phyloP scores from a whole-genome alignment of 2,797 vertebrate species.

The Vultur gryphus region DNA sequence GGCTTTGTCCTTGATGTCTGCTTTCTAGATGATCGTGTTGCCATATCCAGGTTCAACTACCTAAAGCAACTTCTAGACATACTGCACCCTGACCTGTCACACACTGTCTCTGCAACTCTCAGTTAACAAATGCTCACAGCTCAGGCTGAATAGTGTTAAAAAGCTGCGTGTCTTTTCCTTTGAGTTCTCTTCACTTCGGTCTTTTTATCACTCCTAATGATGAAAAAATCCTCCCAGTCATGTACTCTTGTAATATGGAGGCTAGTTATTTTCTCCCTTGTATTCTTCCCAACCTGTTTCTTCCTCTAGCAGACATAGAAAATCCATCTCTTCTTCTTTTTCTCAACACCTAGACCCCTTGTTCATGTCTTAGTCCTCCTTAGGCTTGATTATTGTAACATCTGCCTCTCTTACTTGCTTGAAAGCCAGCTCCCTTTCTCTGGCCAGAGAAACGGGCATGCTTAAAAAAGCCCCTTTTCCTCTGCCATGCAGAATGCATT shows the following conservation, averaged over 20 bases:
- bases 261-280: neutral
- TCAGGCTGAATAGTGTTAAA: neutral
- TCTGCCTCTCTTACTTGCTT: neutral
- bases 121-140: neutral
- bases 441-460: neutral
- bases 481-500: neutral
- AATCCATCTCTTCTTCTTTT: neutral
- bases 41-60: neutral
- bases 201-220: neutral
- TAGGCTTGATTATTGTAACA: neutral
- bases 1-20: neutral
- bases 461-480: neutral
- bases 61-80: neutral
- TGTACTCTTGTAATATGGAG: neutral
- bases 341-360: neutral
- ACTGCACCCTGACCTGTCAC: neutral
- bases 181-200: neutral
- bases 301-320: neutral
- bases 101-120: neutral
- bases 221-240: neutral
- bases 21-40: neutral
- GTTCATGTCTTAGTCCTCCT: neutral
- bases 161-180: slow-evolving; percentile 10
- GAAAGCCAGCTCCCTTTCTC: neutral
- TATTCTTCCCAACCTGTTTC: neutral